Evolutionary conservation across 37 sponge, comb jelly and placozoan species (phyloP).

Genomic region (Spongia lamella): DNA sequence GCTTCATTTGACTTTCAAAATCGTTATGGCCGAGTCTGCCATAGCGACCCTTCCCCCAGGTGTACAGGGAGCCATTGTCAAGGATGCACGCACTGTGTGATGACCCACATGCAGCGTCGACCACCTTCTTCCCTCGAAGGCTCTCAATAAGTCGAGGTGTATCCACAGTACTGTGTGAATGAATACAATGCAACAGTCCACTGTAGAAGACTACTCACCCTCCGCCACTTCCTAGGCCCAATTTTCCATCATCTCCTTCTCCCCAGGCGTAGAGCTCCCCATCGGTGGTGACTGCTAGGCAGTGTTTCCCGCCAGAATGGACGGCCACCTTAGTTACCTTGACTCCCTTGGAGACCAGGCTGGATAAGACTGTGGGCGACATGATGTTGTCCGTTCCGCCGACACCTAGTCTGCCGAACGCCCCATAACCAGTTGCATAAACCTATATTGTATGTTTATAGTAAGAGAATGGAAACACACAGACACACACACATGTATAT

Average conservation of each 20-base stretch:
- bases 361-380: slow-evolving; percentile 60
- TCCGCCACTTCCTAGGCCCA: slow-evolving; percentile 74
- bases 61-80: slow-evolving; percentile 80
- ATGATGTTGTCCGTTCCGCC: slow-evolving; percentile 73
- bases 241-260: slow-evolving; percentile 95
- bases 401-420: slow-evolving; percentile 87
- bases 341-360: slow-evolving; percentile 52
- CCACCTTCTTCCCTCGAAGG: slow-evolving; percentile 66
- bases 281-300: slow-evolving; percentile 75
- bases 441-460: slow-evolving; percentile 38
- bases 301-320: slow-evolving; percentile 91
- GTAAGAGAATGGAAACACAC: not conserved
- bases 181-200: not conserved
- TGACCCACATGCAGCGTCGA: slow-evolving; percentile 83
- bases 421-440: slow-evolving; percentile 89
- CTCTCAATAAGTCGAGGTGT: slow-evolving; percentile 71
- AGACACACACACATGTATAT: not conserved
- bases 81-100: slow-evolving; percentile 96
- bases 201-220: slow-evolving; percentile 58
- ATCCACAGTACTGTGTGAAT: slow-evolving; percentile 54
- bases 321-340: slow-evolving; percentile 79
- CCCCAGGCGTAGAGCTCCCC: slow-evolving; percentile 95
- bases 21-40: slow-evolving; percentile 95
- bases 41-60: slow-evolving; percentile 98
- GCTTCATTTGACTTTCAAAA: slow-evolving; percentile 82